These are phyloP conservation scores for Panorpa germanica DNA, from an alignment of 2,888 invertebrate genomes.

Conservation along the genomic window DNA sequence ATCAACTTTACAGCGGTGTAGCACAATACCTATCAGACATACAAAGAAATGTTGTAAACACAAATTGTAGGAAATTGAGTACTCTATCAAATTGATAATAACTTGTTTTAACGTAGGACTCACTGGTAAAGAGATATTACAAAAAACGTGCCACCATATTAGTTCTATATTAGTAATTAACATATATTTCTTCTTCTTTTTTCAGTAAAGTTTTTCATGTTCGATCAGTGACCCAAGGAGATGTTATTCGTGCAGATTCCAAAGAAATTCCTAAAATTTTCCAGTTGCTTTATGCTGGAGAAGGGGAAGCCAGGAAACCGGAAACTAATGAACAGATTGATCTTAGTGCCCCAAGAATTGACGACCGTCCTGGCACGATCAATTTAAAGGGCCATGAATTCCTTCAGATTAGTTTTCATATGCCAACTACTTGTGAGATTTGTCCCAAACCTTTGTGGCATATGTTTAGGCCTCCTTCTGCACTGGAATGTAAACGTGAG, in stretches of 20 bases:
- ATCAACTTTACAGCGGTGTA: no score
- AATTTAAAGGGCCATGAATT: slow-evolving; percentile 67
- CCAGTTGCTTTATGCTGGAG: slow-evolving; percentile 89
- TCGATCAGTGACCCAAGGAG: slow-evolving; percentile 94
- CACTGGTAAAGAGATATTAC: no score
- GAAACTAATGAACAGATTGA: slow-evolving; percentile 39
- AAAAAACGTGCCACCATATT: slow-evolving; percentile 3
- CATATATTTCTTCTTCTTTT: slow-evolving; percentile 13
- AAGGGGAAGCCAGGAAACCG: slow-evolving; percentile 77
- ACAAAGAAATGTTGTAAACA: no score
- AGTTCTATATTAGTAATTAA: not conserved
- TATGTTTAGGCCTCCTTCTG: slow-evolving; percentile 94
- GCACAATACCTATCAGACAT: no score
- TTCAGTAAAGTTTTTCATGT: slow-evolving; percentile 96
- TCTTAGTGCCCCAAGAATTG: slow-evolving; percentile 29
- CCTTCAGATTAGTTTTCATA: slow-evolving; percentile 89
- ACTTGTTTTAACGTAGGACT: no score
- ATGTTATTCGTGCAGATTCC: slow-evolving; percentile 96
- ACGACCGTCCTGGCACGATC: slow-evolving; percentile 23
- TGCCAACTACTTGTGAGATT: slow-evolving; percentile 95
- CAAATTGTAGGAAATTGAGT: no score
- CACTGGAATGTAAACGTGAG: slow-evolving; percentile 89
- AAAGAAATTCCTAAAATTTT: slow-evolving; percentile 99
- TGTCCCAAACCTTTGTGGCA: slow-evolving; percentile 96
- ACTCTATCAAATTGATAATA: no score